Base-by-base conservation (phyloP, 2,888 invertebrate genomes). In the Deladenus siricidicola region DNA sequence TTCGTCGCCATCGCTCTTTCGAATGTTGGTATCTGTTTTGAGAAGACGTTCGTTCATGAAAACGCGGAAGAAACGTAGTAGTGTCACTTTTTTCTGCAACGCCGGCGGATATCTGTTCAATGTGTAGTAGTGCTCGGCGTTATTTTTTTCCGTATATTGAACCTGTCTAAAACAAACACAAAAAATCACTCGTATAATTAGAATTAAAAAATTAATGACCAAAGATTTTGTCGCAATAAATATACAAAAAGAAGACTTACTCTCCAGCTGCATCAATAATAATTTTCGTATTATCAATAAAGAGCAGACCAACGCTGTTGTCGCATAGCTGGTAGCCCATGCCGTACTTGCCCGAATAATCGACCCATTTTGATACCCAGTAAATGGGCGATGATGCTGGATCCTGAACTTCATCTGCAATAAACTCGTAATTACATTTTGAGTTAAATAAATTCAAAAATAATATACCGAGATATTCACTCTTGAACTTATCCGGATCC, bases 281-380 rank as follows among this genome's bases (percentile, higher is more conserved):
- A 17, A 99, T 85, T 76, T 92, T 89, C 8, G 96, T 93, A 67
- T 89, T 88, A 81, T 99, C 99, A 80, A 98, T 99, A 83, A 92
- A 99, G 85, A 94, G 88, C 43, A 99, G 94, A 28, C 98, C 98
- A 65, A 94, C 74, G 48, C 72, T 90, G 83, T 96, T 94, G 83
- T 99, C 98, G 79, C 90, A 92, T 42, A 99, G 84, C 81, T 96
- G 94, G 83, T 98, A 99, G 0, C 96, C 96, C 79, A 99, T 90
- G 21, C 99, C 98, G 80, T 99, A 99, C 82, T 96, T 98, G 83
- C 99, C 98, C 30, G 93, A 93, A 82, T 98, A 98, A 83, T 99
- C 98, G 14, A 99, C 98, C 98, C 98, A 99, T 82, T 98, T 98
- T 75, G 90, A 89, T 65, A 99, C 86, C 96, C 96, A 99, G 70